Base-by-base conservation (phyloP, 2,797 vertebrate species). In the Pangasius sanitwongsei region DNA sequence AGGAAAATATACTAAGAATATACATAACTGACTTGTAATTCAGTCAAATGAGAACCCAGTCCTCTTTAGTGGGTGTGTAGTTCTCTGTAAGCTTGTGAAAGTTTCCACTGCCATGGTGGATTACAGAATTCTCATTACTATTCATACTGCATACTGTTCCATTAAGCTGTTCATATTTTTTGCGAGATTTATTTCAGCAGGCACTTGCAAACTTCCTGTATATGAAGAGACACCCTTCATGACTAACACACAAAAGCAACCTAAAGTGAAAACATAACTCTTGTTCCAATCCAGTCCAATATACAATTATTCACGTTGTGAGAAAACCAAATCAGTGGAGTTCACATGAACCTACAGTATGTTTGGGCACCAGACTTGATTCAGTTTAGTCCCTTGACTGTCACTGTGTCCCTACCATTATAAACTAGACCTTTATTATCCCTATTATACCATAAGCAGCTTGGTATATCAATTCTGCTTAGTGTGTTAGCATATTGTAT, bases 101-200 rank as follows among this genome's bases (percentile, higher is more conserved):
- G 12, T n/a, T 28, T 44, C 23, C 57, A 28, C 44, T 59, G 59
- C 28, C 37, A 18, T n/a, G 81, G 3, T 63, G 59, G 55, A 82
- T 59, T 81, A 61, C 81, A 83, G 81, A 0, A 41, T 63, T 83
- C 81, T 83, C 59, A 63, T 83, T 65, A 16, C 25, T 65, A 63
- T 83, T 83, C 55, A 28, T 83, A 28, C 80, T 61, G 80, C 57
- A 41, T 59, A 34, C 78, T 82, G 55, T 34, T 82, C 34, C 55
- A 59, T n/a, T 28, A 65, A 83, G 81, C 81, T 65, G 59, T 65
- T 44, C 23, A 18, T 59, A 15, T 82, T 59, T 61, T 82, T 82
- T 6, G 20, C 31, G 15, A 59, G 34, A 82, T 78, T 61, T 41
- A 82, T 83, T 81, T 83, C 59, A 65, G 25, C 6, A 63, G 7